A percentile compares a stretch with the other conserved stretches of the same genome.
Conservation (phyloP, 2,113 vertebrate species). For the Chlamydotis undulata region DNA sequence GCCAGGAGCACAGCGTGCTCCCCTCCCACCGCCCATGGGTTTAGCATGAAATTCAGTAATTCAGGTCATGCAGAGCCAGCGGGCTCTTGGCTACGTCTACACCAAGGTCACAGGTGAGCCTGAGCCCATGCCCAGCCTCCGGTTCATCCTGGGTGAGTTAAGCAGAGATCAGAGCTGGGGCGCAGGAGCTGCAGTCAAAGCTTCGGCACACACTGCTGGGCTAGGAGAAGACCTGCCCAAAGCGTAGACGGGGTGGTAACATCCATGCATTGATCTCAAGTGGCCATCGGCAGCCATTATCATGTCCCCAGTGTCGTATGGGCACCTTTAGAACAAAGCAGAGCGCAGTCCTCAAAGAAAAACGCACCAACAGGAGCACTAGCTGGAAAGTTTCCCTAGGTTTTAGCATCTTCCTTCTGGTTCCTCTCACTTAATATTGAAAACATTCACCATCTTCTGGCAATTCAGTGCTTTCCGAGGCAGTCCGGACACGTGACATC, state of each 20-base stretch:
- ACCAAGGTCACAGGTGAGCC: background rate
- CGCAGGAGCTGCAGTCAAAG: background rate
- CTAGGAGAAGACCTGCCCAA: background rate
- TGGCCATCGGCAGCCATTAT: background rate
- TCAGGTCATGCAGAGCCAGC: background rate
- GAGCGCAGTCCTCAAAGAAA: background rate
- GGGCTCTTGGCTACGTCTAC: background rate
- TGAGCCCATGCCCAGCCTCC: background rate
- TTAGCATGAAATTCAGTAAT: accelerated
- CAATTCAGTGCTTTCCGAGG: background rate
- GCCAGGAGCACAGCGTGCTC: background rate
- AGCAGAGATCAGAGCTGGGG: accelerated
- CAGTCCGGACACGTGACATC: background rate
- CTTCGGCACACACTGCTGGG: accelerated
- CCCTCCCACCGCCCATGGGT: background rate
- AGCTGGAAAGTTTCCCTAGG: background rate
- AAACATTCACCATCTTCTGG: background rate
- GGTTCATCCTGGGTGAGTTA: background rate
- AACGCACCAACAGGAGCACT: background rate
- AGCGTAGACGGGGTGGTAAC: accelerated
- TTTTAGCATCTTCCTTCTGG: background rate
- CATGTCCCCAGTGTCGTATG: too few relatives aligned
- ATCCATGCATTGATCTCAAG: too few relatives aligned
- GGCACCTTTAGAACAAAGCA: background rate
- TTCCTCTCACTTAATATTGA: background rate